phyloP scores from a whole-genome alignment of 2,888 invertebrate genomes.

The Microctonus brassicae region DNA sequence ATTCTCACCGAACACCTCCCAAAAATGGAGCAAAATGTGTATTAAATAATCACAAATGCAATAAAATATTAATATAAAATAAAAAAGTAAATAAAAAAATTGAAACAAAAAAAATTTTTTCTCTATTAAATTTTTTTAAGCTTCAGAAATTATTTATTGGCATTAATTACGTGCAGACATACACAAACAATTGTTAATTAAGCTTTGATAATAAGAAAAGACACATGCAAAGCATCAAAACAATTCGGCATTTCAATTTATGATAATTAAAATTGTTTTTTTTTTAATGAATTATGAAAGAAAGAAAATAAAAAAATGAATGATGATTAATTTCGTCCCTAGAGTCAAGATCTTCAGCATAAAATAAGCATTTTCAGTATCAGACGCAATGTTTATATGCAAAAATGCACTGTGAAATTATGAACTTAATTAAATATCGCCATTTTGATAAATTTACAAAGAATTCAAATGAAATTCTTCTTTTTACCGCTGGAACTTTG shows the following conservation, averaged over 20 bases:
- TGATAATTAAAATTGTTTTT: background rate
- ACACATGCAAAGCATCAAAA: slow-evolving; percentile 8
- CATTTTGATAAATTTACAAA: too few species aligned
- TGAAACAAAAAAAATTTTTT: background rate
- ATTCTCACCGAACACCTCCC: slow-evolving; percentile 55
- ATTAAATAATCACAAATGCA: background rate
- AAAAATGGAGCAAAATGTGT: slow-evolving; percentile 42
- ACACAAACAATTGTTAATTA: background rate
- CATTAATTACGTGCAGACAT: background rate
- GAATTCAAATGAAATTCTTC: too few species aligned
- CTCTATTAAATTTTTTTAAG: too few species aligned
- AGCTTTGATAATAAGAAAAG: too few species aligned
- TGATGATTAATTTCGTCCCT: too few species aligned
- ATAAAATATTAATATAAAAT: background rate
- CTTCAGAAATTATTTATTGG: background rate
- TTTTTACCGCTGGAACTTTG: too few species aligned
- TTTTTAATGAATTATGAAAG: background rate
- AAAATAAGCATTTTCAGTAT: slow-evolving; percentile 63
- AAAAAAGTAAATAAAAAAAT: background rate
- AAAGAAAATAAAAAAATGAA: slow-evolving; percentile 4
- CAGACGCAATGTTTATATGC: slow-evolving; percentile 41
- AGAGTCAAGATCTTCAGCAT: too few species aligned
- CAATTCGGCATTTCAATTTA: background rate
- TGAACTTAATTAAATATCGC: too few species aligned
- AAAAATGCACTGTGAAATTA: too few species aligned